Conservation (phyloP, 2,797 vertebrate genomes). For the Picus viridis region DNA sequence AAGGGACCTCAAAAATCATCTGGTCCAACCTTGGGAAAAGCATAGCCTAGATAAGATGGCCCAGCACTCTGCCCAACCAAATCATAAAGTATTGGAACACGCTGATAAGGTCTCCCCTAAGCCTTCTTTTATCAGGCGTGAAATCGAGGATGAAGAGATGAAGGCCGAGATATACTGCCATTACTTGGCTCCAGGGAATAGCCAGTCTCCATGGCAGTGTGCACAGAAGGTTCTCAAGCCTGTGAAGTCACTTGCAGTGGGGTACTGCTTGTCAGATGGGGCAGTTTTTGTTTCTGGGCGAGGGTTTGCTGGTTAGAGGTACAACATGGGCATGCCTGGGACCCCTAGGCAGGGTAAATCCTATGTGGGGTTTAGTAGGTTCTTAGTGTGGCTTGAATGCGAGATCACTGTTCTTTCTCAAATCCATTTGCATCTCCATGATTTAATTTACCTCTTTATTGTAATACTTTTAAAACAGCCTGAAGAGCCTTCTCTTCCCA, state of each 20-base stretch:
- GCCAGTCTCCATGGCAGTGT: neutral
- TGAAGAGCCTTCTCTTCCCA: neutral
- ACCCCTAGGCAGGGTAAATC: neutral
- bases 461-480: neutral
- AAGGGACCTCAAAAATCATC: too few relatives aligned
- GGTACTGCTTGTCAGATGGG: neutral
- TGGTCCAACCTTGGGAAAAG: too few relatives aligned
- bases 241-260: neutral
- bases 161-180: accelerated
- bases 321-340: accelerated
- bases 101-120: too few relatives aligned
- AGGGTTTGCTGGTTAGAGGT: neutral
- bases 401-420: neutral
- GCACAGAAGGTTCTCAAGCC: neutral
- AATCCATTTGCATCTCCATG: neutral
- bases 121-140: neutral
- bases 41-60: too few relatives aligned
- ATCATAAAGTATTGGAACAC: too few relatives aligned
- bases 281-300: neutral
- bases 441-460: neutral
- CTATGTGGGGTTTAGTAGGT: neutral
- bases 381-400: neutral
- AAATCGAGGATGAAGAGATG: neutral
- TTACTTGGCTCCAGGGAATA: neutral
- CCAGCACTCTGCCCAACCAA: too few relatives aligned